Percentiles rank a stretch among this genome's conserved stretches.
These are phyloP conservation scores for Beris morrisii DNA, from an alignment of 2,888 invertebrate genomes.

Conservation along the genomic window DNA sequence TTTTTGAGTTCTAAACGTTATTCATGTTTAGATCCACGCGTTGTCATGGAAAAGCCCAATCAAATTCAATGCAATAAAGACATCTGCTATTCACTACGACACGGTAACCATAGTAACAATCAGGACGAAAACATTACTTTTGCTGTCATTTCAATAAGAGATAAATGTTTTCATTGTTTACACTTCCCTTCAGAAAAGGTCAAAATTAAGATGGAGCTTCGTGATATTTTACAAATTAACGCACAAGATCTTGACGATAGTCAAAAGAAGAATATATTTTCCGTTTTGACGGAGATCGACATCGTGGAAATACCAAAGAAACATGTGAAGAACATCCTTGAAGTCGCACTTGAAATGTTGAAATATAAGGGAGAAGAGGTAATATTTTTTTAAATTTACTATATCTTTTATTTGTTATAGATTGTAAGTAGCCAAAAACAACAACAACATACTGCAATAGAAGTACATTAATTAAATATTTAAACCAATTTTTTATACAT, in stretches of 20 bases:
- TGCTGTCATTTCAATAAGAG: too few species aligned
- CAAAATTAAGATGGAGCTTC: conserved; percentile 29
- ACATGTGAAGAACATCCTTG: conserved; percentile 50
- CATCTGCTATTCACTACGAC: neutral
- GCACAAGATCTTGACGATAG: conserved; percentile 30
- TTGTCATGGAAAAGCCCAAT: too few species aligned
- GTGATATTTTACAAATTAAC: conserved; percentile 25
- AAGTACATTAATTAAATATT: too few species aligned
- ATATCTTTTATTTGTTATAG: neutral
- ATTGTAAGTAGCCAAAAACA: neutral
- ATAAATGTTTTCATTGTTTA: too few species aligned
- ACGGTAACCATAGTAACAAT: neutral
- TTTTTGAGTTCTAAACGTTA: too few species aligned
- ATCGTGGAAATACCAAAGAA: conserved; percentile 52
- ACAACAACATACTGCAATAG: neutral
- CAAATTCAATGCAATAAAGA: neutral
- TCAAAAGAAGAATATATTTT: conserved; percentile 50
- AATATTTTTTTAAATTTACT: conserved; percentile 1
- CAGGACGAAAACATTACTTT: too few species aligned
- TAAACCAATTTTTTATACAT: neutral
- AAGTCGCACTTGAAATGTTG: conserved; percentile 50
- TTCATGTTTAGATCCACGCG: too few species aligned
- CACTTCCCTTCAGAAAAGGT: too few species aligned
- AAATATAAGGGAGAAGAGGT: conserved; percentile 52
- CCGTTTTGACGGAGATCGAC: conserved; percentile 46